A percentile compares a stretch with the other conserved stretches of the same genome.
phyloP scores from a whole-genome alignment of 2,113 vertebrate genomes.

The Panthera leo region DNA sequence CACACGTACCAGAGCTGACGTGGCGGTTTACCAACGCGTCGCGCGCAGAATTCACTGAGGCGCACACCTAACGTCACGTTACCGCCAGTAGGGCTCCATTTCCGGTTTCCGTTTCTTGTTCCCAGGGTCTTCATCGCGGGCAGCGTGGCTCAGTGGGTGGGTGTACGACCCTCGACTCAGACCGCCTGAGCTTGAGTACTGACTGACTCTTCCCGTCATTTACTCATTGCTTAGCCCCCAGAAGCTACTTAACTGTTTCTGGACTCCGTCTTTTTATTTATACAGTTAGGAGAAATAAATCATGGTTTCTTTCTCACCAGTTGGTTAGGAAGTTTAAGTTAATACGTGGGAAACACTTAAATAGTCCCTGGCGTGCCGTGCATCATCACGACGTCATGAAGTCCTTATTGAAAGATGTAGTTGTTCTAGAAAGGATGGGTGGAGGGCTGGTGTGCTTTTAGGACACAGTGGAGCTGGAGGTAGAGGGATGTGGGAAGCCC shows the following conservation, averaged over 20 bases:
- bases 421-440: background rate
- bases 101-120: background rate
- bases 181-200: rapidly evolving
- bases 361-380: rapidly evolving
- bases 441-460: rapidly evolving
- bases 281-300: background rate
- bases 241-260: background rate
- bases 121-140: rapidly evolving
- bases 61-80: rapidly evolving
- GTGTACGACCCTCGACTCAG: rapidly evolving
- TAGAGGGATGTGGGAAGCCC: rapidly evolving
- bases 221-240: background rate
- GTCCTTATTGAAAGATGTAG: background rate
- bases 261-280: background rate
- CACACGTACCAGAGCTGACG: background rate
- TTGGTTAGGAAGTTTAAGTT: background rate
- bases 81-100: rapidly evolving
- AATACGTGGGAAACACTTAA: background rate
- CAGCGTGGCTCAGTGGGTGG: background rate
- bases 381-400: rapidly evolving
- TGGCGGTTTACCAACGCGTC: background rate
- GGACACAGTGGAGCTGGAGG: background rate
- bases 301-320: rapidly evolving
- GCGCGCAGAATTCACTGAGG: background rate
- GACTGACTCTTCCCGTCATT: rapidly evolving